These are phyloP conservation scores for Ceyx erithaca DNA, from an alignment of 2,797 vertebrate genomes.

Conservation along the genomic window DNA sequence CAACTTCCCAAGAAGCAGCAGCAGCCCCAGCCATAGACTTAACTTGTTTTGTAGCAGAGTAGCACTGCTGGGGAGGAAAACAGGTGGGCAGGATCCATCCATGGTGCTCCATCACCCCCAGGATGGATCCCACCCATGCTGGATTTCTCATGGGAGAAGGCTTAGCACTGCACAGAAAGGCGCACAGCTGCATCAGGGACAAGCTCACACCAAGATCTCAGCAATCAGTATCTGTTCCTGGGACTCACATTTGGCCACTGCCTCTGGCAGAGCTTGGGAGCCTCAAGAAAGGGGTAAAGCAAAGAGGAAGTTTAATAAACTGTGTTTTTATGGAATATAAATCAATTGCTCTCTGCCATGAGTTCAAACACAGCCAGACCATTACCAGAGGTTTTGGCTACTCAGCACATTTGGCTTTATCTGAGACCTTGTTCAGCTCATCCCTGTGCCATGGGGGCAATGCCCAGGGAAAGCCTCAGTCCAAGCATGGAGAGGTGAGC, in stretches of 20 bases:
- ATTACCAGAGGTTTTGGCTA: background rate
- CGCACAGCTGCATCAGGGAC: background rate
- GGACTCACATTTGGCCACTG: fast-evolving
- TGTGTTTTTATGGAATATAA: background rate
- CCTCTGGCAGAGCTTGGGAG: background rate
- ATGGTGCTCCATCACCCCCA: fast-evolving
- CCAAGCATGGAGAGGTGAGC: background rate
- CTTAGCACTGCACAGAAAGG: fast-evolving
- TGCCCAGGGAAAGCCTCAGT: background rate
- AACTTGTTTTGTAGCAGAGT: background rate
- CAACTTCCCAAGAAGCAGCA: background rate
- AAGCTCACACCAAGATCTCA: fast-evolving
- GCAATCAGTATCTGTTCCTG: background rate
- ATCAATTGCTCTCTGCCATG: background rate
- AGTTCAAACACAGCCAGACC: background rate
- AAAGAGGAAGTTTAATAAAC: background rate
- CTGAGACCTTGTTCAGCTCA: fast-evolving
- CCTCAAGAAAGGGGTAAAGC: background rate
- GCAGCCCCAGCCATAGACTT: fast-evolving
- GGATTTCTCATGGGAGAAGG: fast-evolving
- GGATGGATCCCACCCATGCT: background rate
- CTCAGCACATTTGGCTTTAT: fast-evolving
- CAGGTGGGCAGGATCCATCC: fast-evolving
- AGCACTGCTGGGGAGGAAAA: background rate
- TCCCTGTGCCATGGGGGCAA: background rate